Conservation (phyloP, 2,797 vertebrate genomes). For the Capromys pilorides region DNA sequence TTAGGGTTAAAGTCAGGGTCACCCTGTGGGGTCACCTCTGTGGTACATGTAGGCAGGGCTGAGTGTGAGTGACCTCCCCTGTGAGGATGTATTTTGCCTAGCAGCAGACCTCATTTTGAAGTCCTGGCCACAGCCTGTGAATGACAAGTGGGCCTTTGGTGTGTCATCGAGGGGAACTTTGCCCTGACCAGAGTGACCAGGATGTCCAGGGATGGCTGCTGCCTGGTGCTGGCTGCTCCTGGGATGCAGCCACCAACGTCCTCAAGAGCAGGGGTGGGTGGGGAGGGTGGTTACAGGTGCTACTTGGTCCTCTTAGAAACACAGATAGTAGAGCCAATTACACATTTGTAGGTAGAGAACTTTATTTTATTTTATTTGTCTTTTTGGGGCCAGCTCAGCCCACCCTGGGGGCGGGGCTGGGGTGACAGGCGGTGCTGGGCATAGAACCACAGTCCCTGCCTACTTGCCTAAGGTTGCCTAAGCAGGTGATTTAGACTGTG, state of each 20-base stretch:
- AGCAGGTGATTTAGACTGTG: no score
- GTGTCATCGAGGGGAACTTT: not conserved
- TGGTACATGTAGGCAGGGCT: not conserved
- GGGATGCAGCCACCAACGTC: not conserved
- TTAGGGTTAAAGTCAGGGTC: not conserved
- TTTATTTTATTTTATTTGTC: no score
- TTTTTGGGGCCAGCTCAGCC: no score
- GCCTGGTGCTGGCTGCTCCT: not conserved
- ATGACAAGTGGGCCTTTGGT: not conserved
- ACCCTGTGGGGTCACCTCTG: not conserved
- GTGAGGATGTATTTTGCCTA: rapidly evolving
- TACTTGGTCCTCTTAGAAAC: not conserved
- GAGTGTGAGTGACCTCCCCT: not conserved
- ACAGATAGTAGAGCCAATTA: not conserved
- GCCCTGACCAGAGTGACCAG: not conserved
- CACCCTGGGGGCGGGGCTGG: no score
- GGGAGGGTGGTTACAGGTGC: not conserved
- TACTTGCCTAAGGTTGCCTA: no score
- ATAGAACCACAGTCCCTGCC: no score
- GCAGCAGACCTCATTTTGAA: not conserved
- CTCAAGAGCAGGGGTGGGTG: not conserved
- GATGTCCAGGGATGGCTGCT: not conserved
- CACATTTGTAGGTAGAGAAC: not conserved
- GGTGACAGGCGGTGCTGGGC: no score
- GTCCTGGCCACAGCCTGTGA: not conserved